Evolutionary conservation across 2,113 vertebrate genomes (phyloP), one percentile per base, ranked within the genome.

Genomic region (Cepphus grylle): DNA sequence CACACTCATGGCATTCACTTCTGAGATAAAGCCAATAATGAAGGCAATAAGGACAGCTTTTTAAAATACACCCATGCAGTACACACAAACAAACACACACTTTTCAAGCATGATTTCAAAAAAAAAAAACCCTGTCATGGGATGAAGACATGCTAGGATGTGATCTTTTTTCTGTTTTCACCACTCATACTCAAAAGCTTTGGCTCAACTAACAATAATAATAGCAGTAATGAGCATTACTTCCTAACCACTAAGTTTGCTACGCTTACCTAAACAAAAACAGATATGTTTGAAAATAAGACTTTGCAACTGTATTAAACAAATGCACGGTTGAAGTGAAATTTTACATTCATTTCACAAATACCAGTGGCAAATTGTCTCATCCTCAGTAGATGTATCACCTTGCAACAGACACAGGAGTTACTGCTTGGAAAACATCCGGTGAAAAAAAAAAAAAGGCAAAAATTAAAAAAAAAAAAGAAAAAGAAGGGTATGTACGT

Each of bases 281-380:
- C 70, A 87, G 87, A 59, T 62, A 58, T 34, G 38, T 69, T 94
- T 94, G 94, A 72, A 91, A 96, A 90, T 56, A 72, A 89, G 83
- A 40, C 6, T 78, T 38, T 55, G 21, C 36, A 27, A 38, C 43
- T 65, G 2, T 43, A 87, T 65, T 62, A 72, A 91, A 91, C 8
- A 71, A 91, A 79, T 71, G 8, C 3, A 7, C 43, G 40, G 40
- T 79, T 91, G 49, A 87, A 79, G 49, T 66, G 4, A 93, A 93
- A 49, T 42, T 76, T 91, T 66, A 62, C 52, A 36, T 61, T 84
- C 42, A 74, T 90, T 74, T 81, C 26, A 71, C n/a, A 91, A 94
- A 74, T 29, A 13, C 6, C 26, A 52, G n/a, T 12, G 42, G 59
- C 65, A 92, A 81, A 61, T 36, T 29, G 3, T 63, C 25, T 30